Conservation (phyloP, 2,797 vertebrate genomes). For the Neosilurus mollespiculum region DNA sequence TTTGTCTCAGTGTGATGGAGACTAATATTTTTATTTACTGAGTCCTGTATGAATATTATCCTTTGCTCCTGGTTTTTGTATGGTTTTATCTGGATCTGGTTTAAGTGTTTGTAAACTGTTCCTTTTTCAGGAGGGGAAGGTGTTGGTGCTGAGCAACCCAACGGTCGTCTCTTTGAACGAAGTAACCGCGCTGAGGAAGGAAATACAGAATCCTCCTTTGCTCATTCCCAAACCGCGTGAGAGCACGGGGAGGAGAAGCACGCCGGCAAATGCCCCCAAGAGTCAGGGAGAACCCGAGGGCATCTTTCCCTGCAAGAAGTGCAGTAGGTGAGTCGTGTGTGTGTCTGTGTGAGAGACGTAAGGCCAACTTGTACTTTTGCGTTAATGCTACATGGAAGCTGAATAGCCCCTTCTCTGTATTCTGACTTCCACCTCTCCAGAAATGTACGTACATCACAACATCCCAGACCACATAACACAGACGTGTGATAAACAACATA, state of each 20-base stretch:
- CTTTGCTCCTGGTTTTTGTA: background rate
- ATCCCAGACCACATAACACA: too few relatives aligned
- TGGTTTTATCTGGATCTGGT: background rate
- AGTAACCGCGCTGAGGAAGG: slow-evolving; percentile 71
- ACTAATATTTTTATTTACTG: background rate
- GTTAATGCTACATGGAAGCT: too few relatives aligned
- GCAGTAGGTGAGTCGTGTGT: slow-evolving; percentile 80
- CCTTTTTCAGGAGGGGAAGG: slow-evolving; percentile 69
- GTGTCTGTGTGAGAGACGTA: slow-evolving; percentile 43
- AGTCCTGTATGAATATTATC: background rate
- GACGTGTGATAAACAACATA: too few relatives aligned
- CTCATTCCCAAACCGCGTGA: slow-evolving; percentile 67
- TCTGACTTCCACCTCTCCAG: too few relatives aligned
- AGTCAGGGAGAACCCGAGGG: slow-evolving; percentile 78
- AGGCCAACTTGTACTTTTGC: too few relatives aligned
- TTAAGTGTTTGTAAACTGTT: slow-evolving; percentile 62
- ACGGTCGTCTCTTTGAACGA: slow-evolving; percentile 71
- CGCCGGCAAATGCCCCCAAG: slow-evolving; percentile 71
- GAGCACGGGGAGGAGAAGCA: slow-evolving; percentile 69
- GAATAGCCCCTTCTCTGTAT: too few relatives aligned
- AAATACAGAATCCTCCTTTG: slow-evolving; percentile 57
- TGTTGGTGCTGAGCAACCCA: slow-evolving; percentile 73
- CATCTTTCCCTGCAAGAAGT: slow-evolving; percentile 98
- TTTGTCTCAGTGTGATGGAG: too few relatives aligned
- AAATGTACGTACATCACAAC: too few relatives aligned